These are phyloP conservation scores for Grus americana DNA, from an alignment of 2,113 vertebrate genomes.

Conservation along the genomic window DNA sequence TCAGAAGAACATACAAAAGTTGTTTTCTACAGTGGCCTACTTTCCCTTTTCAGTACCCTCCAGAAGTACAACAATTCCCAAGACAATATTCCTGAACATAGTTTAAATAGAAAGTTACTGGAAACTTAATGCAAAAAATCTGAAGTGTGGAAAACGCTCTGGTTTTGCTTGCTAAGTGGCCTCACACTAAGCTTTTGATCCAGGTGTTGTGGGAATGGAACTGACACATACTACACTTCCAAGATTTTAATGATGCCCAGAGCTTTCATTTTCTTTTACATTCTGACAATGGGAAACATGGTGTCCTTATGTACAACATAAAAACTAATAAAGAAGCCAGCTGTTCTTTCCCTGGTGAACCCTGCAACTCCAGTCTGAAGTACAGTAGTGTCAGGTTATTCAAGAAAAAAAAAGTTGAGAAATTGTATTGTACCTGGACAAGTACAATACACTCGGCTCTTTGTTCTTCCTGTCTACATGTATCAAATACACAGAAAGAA, in stretches of 20 bases:
- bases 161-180: slow-evolving; percentile 68
- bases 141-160: slow-evolving; percentile 35
- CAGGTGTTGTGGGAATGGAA: slow-evolving; percentile 74
- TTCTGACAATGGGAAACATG: slow-evolving; percentile 76
- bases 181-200: slow-evolving; percentile 67
- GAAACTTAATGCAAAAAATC: slow-evolving; percentile 30
- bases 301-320: slow-evolving; percentile 79
- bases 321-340: slow-evolving; percentile 82
- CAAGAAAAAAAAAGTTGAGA: slow-evolving; percentile 23
- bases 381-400: slow-evolving; percentile 65
- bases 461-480: slow-evolving; percentile 19
- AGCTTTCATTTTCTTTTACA: slow-evolving; percentile 81
- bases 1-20: background rate
- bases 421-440: slow-evolving; percentile 28
- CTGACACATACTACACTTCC: slow-evolving; percentile 67
- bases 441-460: background rate
- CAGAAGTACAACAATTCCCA: background rate
- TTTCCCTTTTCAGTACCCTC: background rate
- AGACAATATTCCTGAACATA: background rate
- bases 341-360: slow-evolving; percentile 80
- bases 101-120: slow-evolving; percentile 1
- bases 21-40: background rate
- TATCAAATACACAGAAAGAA: slow-evolving; percentile 25
- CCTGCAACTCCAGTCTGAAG: slow-evolving; percentile 49
- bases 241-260: slow-evolving; percentile 81